Evolutionary conservation across 2,113 vertebrate species (phyloP), one percentile per base, ranked within the genome.

Genomic region (Nycticebus coucang): DNA sequence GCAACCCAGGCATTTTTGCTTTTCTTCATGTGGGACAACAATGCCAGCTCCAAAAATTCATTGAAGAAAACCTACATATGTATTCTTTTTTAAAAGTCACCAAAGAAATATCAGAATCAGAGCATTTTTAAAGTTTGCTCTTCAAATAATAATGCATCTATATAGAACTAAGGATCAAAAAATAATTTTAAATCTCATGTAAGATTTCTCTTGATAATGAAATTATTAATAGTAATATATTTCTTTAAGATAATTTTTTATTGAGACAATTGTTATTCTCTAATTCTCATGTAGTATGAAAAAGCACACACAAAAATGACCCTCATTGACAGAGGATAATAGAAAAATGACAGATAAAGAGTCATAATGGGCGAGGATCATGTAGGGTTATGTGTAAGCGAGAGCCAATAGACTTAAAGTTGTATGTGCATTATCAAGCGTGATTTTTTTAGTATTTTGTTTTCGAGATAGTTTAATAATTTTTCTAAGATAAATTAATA

Each of bases 141-240:
- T 94, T 91, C 8, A 91, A 81, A 82, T 93, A 87, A 93, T 94
- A 30, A 59, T 9, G 69, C 66, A 37, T 53, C 21, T 59, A 6
- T 35, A 55, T 18, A 78, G 19, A 90, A 78, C 78, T 8, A 90
- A 81, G 8, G 85, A 85, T 80, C 11, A 90, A 57, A 21, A 74
- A 88, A 71, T 50, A 60, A 12, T 33, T 92, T 45, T 84, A 84
- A 94, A 93, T 55, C 50, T 71, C 21, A 85, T 17, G 15, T 28
- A 81, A 84, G 41, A 88, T 64, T 94, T 93, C 7, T 86, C 41
- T 89, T 91, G 12, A 81, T 62, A 14, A 68, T 88, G 26, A 96
- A 87, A 78, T 85, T 15, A 87, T 24, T 89, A 84, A 80, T n/a
- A 87, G 28, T 89, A 84, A 80, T n/a, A 24, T 50, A 77, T 64